Evolutionary conservation across 1,140 invertebrate species (phyloP).

Genomic region (Drosophila bocqueti): DNA sequence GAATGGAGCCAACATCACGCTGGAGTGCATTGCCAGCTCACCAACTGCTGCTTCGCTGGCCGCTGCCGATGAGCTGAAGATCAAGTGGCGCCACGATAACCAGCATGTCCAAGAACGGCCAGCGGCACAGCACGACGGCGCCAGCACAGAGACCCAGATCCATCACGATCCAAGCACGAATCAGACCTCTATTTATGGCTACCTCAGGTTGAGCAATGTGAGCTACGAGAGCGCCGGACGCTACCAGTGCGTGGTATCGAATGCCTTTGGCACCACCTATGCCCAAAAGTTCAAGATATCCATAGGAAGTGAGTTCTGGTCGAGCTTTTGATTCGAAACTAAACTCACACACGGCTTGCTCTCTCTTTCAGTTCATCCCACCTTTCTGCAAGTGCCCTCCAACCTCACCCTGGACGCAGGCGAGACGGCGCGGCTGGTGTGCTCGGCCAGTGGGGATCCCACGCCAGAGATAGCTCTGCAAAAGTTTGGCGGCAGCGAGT

Average conservation of each 20-base stretch:
- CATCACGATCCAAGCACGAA: slow-evolving; percentile 74
- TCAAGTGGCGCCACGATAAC: slow-evolving; percentile 96
- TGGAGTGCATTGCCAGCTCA: slow-evolving; percentile 92
- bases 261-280: slow-evolving; percentile 95
- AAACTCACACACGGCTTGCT: background rate
- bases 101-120: slow-evolving; percentile 86
- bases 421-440: slow-evolving; percentile 94
- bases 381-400: slow-evolving; percentile 93
- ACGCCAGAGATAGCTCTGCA: slow-evolving; percentile 95
- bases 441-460: slow-evolving; percentile 95
- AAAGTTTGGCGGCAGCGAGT: slow-evolving; percentile 97
- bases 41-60: slow-evolving; percentile 85
- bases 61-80: slow-evolving; percentile 88
- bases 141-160: slow-evolving; percentile 75
- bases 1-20: slow-evolving; percentile 92
- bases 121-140: slow-evolving; percentile 48
- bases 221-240: slow-evolving; percentile 89
- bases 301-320: slow-evolving; percentile 89
- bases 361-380: slow-evolving; percentile 90
- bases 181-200: slow-evolving; percentile 76
- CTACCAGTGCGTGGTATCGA: slow-evolving; percentile 97
- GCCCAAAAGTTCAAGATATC: slow-evolving; percentile 94
- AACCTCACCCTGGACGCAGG: slow-evolving; percentile 94
- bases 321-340: background rate
- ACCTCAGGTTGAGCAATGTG: slow-evolving; percentile 71